Base-by-base conservation (phyloP, 2,888 invertebrate genomes). In the Cheilosia pagana region DNA sequence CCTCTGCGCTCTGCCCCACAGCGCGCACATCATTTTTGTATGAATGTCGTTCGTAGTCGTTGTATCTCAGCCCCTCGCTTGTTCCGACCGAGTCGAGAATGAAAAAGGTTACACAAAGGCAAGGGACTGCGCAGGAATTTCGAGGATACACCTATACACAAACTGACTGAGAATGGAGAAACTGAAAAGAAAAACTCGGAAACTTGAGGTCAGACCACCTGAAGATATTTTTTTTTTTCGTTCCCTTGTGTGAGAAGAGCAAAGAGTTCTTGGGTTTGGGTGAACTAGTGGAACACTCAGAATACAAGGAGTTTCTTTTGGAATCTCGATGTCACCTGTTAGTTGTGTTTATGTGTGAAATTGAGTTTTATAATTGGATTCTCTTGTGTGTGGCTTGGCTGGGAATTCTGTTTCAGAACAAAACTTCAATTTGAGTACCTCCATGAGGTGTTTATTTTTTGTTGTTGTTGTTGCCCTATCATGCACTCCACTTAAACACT, bases 171-270 rank as follows among this genome's bases (percentile, higher is more conserved):
- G 45, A 39, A 31, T 31, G 16, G 39, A n/a, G 57, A 19, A 48
- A 60, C 53, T 63, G 28, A n/a, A 55, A 14, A 16, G 35, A 53
- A 43, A 14, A 75, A 65, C 43, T 57, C 57, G 16, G 31, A 39
- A 43, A 65, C 39, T 39, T 45, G 52, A 59, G 65, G 81, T 76
- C 76, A 70, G 65, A 81, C 81, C 70, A 81, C 52, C 75, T 76
- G 81, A 60, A 70, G 65, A 57, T 57, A 52, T 76, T 60, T 23
- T 68, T 62, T 52, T 52, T 35, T 28, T 25, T 45, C 48, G 3
- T 23, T 48, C 48, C 55, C 57, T 57, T 57, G 55, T 45, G 19
- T 12, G 53, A 16, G 53, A 35, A 25, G 41, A 31, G 55, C 53
- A 45, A 35, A 25, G 41, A 31, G 55, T 62, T 45, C 45, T 53